Percentiles rank a stretch among this genome's conserved stretches.
Conservation (phyloP, 2,113 vertebrate genomes). For the Passer domesticus region DNA sequence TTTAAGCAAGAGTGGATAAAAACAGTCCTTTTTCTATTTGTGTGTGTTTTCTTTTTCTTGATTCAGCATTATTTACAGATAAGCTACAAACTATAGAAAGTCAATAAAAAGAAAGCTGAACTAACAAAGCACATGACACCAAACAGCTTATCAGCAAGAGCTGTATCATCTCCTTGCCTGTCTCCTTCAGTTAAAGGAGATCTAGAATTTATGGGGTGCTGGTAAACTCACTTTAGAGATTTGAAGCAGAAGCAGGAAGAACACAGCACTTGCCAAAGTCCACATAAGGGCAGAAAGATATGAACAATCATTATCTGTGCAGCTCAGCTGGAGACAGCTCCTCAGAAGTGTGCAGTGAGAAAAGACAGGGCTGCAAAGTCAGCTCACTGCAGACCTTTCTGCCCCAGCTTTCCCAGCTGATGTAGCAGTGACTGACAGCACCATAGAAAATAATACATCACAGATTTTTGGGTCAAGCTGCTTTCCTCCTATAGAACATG, state of each 20-base stretch:
- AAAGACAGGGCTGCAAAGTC: not conserved
- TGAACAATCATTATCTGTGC: not conserved
- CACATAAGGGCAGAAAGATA: not conserved
- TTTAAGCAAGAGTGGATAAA: not conserved
- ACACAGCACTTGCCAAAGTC: fast-evolving
- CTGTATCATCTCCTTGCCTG: not conserved
- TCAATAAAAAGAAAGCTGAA: not conserved
- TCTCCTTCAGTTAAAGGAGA: not conserved
- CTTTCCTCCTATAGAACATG: not conserved
- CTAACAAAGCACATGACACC: not conserved
- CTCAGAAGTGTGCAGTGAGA: not conserved
- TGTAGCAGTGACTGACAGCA: fast-evolving
- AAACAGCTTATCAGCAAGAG: not conserved
- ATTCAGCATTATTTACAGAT: conserved; percentile 16
- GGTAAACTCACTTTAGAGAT: not conserved
- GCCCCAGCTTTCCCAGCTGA: not conserved
- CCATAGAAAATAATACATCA: not conserved
- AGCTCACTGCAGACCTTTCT: not conserved
- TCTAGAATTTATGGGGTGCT: not conserved
- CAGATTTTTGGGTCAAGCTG: not conserved
- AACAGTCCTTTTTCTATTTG: not conserved
- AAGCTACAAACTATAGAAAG: not conserved
- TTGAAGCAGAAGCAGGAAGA: not conserved
- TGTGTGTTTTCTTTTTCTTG: not conserved
- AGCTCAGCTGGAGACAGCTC: not conserved